Percentiles rank a stretch among this genome's conserved stretches.
Conservation (phyloP, 1,140 invertebrate species). For the Pteromalus puparum region DNA sequence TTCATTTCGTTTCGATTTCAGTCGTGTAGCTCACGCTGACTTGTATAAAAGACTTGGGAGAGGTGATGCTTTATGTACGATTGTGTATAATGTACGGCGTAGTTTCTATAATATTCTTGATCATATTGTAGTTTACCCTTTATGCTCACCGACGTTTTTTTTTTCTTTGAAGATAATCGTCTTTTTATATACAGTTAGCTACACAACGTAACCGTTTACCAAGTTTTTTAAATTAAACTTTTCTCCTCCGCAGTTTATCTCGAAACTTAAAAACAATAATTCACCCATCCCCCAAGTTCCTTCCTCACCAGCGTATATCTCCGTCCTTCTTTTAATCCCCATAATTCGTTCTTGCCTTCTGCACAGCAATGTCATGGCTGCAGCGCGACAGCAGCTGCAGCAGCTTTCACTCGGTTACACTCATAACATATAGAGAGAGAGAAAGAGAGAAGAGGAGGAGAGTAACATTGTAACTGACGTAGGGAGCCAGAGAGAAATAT, state of each 20-base stretch:
- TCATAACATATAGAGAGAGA: slow-evolving; percentile 10
- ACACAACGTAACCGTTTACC: not conserved
- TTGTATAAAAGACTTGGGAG: slow-evolving; percentile 5
- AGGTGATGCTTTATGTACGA: not conserved
- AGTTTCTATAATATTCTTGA: not conserved
- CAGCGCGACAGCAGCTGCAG: slow-evolving; percentile 31
- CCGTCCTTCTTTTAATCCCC: slow-evolving; percentile 29
- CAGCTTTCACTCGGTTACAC: slow-evolving; percentile 28
- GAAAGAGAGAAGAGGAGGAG: slow-evolving; percentile 8
- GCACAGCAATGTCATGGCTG: not conserved
- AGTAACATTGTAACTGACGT: slow-evolving; percentile 14
- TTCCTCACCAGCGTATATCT: not conserved
- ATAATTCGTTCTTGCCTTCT: slow-evolving; percentile 34
- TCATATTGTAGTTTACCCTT: not conserved
- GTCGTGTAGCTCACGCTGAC: not conserved
- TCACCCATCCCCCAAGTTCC: not conserved
- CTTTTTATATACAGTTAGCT: not conserved
- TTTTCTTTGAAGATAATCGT: not conserved
- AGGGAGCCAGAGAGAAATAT: slow-evolving; percentile 26
- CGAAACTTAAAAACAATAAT: not conserved
- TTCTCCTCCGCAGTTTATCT: not conserved
- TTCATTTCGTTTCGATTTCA: slow-evolving; percentile 40
- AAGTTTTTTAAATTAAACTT: too few relatives aligned
- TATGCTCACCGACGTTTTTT: not conserved
- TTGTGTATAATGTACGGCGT: not conserved